Conservation (phyloP, 2,113 vertebrate species). For the Motacilla tschutschensis region DNA sequence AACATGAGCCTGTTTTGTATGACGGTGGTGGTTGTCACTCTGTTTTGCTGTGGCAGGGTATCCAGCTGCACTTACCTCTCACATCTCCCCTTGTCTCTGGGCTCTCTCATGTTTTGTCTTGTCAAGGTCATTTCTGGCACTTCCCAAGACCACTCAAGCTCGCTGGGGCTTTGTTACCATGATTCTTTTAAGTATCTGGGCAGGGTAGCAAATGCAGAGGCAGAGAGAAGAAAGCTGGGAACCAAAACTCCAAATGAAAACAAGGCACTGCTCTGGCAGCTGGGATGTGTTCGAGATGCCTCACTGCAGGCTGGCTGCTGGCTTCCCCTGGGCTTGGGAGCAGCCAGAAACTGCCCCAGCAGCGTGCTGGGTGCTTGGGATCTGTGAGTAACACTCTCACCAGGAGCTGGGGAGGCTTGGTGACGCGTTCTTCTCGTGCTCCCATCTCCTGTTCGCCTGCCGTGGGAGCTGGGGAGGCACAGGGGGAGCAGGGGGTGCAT, state of each 20-base stretch:
- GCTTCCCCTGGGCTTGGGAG: fast-evolving
- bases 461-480: not conserved
- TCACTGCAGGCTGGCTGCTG: fast-evolving
- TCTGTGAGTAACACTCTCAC: fast-evolving
- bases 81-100: not conserved
- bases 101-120: not conserved
- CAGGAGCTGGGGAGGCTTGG: not conserved
- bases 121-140: not conserved
- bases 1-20: not conserved
- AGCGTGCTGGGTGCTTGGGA: not conserved
- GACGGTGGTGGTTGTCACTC: not conserved
- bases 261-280: fast-evolving
- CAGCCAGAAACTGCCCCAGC: not conserved
- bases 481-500: fast-evolving
- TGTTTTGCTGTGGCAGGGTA: not conserved
- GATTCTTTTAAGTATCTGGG: not conserved
- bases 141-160: not conserved
- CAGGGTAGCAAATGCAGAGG: not conserved
- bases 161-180: not conserved
- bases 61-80: not conserved
- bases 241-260: not conserved
- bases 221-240: not conserved
- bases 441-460: not conserved
- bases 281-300: not conserved
- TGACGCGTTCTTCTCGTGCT: not conserved